Evolutionary conservation across 2,113 vertebrate genomes (phyloP), one percentile per base, ranked within the genome.

Genomic region (Quiscalus mexicanus): DNA sequence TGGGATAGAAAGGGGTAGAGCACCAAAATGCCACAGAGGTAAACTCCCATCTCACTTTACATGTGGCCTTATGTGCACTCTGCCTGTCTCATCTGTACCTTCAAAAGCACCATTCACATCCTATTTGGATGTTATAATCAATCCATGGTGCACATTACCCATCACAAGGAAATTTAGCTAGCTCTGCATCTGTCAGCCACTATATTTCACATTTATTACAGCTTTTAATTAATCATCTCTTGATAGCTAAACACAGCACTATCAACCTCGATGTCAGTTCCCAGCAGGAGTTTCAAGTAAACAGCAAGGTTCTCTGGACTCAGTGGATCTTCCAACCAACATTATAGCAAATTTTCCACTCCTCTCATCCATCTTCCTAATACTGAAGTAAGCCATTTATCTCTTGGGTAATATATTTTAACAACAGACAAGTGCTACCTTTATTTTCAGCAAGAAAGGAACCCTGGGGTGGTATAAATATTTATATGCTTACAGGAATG

Each of bases 401-500:
- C 84, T 91, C 52, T 60, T 0, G 2, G 39, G 81, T 81, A 85
- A 96, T 85, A 69, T 90, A 95, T 87, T 92, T 83, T 94, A 92
- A 93, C 56, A 84, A 84, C 56, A 92, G 93, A 91, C 55, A 92
- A 93, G 87, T 68, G 85, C 84, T 96, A 93, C 94, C 87, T 93
- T 93, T 95, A 60, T 94, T 95, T 96, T 94, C 85, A 94, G 67
- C 70, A 74, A 47, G 47, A 94, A 95, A 91, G 70, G 69, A 95
- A 63, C 85, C 90, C 93, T 62, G 58, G 87, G 55, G 70, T 82
- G 76, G 25, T 91, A 91, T 92, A 97, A 97, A 95, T 97, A 95
- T 95, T 89, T 94, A 95, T 95, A 71, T 67, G 63, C 67, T 88
- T 84, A 89, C 22, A 79, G 81, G 81, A 96, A 94, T 56, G 45